Percentiles rank a stretch among this genome's conserved stretches.
phyloP scores from a whole-genome alignment of 2,888 invertebrate species.

The Acleris emargana region DNA sequence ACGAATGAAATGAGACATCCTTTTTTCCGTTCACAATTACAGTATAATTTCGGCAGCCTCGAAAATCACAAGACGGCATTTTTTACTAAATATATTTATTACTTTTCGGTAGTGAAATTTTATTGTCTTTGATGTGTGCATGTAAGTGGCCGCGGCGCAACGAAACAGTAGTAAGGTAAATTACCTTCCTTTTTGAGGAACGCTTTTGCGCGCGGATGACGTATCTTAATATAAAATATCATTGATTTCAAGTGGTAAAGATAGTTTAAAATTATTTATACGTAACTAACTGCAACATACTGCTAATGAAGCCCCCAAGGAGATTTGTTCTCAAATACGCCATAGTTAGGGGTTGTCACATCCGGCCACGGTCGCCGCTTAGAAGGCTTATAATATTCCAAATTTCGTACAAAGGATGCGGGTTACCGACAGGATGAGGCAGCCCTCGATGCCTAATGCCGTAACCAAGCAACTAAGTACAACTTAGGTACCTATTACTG shows the following conservation, averaged over 20 bases:
- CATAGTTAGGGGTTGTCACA: constrained; percentile 48
- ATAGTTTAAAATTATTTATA: neutral
- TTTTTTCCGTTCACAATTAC: no score
- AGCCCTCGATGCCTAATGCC: constrained; percentile 2
- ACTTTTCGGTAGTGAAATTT: no score
- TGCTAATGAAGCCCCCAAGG: constrained; percentile 11
- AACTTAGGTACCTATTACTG: neutral
- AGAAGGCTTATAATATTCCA: constrained; percentile 45
- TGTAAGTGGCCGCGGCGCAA: no score
- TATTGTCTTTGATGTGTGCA: no score
- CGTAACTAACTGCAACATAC: neutral
- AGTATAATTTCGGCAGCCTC: no score
- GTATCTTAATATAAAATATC: no score
- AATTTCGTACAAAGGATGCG: constrained; percentile 60
- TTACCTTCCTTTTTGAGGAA: no score
- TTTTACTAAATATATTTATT: no score
- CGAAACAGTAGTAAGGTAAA: no score
- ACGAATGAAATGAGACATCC: no score
- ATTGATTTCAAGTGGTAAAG: neutral
- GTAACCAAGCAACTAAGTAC: constrained; percentile 11
- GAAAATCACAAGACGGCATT: no score
- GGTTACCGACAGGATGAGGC: constrained; percentile 50
- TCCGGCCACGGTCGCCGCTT: constrained; percentile 55
- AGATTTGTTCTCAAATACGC: constrained; percentile 37
- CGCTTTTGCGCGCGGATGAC: no score